Percentiles rank a stretch among this genome's conserved stretches.
These are phyloP conservation scores for Tholera decimalis DNA, from an alignment of 2,888 invertebrate species.

Conservation along the genomic window DNA sequence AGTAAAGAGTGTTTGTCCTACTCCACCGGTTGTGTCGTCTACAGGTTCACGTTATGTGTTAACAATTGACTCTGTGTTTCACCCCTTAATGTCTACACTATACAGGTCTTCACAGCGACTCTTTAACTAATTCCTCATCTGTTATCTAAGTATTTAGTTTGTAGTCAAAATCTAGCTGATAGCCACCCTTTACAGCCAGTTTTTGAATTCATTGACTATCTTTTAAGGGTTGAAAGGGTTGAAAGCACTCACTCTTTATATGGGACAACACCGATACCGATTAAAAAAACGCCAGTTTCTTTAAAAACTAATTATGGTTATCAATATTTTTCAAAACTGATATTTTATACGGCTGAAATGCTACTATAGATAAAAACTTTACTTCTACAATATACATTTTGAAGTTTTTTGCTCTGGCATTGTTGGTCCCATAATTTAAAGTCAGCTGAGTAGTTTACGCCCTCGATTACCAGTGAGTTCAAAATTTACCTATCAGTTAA, in stretches of 20 bases:
- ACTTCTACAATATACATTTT: not conserved
- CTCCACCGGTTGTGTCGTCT: conserved; percentile 52
- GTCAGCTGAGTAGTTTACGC: not conserved
- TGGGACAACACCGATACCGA: not conserved
- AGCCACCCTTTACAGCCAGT: conserved; percentile 21
- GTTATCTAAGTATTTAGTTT: conserved; percentile 57
- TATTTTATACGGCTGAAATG: not conserved
- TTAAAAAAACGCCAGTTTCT: too few relatives aligned
- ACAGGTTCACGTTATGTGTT: conserved; percentile 58
- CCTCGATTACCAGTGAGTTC: not conserved
- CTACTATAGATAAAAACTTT: not conserved
- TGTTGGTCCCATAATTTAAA: not conserved
- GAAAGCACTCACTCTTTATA: not conserved
- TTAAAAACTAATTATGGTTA: too few relatives aligned
- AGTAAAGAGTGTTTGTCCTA: conserved; percentile 52
- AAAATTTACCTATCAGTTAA: conserved; percentile 14
- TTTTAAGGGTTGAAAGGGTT: not conserved
- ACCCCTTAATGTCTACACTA: conserved; percentile 51
- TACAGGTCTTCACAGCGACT: conserved; percentile 62
- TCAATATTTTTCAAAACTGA: not conserved
- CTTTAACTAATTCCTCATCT: conserved; percentile 57
- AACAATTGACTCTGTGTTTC: conserved; percentile 57
- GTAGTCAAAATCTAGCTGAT: conserved; percentile 50
- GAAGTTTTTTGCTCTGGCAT: not conserved
- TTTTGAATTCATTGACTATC: conserved; percentile 15